Base-by-base conservation (phyloP, 2,113 vertebrate genomes). In the Platichthys stellatus region DNA sequence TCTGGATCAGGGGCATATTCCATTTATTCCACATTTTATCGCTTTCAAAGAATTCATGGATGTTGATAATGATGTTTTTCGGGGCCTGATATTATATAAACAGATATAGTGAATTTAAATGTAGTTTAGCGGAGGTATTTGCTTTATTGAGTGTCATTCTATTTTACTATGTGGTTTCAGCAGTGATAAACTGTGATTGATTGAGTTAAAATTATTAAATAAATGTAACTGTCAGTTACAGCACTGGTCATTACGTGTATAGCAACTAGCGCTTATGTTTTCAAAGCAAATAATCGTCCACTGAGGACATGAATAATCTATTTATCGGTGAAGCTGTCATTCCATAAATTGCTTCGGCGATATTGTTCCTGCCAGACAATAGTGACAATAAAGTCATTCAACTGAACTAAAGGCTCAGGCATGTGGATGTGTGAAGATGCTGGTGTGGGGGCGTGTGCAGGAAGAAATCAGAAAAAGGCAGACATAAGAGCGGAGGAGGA, bases 381-480 rank as follows among this genome's bases (percentile, higher is more conserved):
- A 76, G 77, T 82, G 78, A 90, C 84, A 91, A 89, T 86, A 35
- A 86, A 86, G 87, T 83, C 77, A 76, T 59, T 90, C 73, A 85
- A 40, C 18, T 74, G 75, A 78, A 80, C 61, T 74, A 65, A 81
- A 83, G 76, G 72, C 80, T 71, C 61, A 74, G 71, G 69, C 60
- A 69, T 63, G 74, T 56, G 74, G 68, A n/a, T 79, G 76, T 82
- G 86, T 63, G 75, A 78, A 35, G 2, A 72, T 61, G 72, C 11
- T 70, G 76, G 73, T 82, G 84, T 61, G 81, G 74, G 75, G 58
- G 85, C 13, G 83, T 82, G 63, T 26, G 63, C 54, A 47, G 47
- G 66, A 61, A 72, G 56, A 76, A 82, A 59, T 59, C 63, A 23
- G 58, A 64, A 78, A 67, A 62, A 67, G 56, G 71, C 3, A 67